Base-by-base conservation (phyloP, 1,140 invertebrate genomes). In the Dreissena polymorpha region DNA sequence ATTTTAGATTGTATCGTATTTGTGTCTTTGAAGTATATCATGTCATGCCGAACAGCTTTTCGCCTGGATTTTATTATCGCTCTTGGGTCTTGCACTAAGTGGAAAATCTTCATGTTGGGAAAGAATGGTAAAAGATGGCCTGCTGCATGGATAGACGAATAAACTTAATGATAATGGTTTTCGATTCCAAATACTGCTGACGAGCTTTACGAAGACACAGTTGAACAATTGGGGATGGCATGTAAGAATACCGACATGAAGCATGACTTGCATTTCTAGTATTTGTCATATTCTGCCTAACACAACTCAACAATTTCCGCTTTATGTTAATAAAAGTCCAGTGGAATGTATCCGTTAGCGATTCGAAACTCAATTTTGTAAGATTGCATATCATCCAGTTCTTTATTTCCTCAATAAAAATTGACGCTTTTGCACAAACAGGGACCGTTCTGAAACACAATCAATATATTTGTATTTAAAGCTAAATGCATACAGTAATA, bases 381-480 rank as follows among this genome's bases (percentile, higher is more conserved):
- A 80, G 69, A 1, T 80, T 8, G 27, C 78, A 80, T 12, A 68
- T 72, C 13, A 80, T 21, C 78, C 78, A 80, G 21, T 29, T 64
- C n/a, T 80, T 80, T 21, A 80, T 80, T 64, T 80, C 78, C n/a
- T 80, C 39, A 0, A 80, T 12, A n/a, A n/a, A n/a, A n/a, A n/a
- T n/a, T n/a, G n/a, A n/a, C n/a, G n/a, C n/a, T n/a, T n/a, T n/a
- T n/a, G n/a, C n/a, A n/a, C n/a, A n/a, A n/a, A n/a, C n/a, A n/a
- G n/a, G n/a, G n/a, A n/a, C n/a, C n/a, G n/a, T n/a, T n/a, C n/a
- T n/a, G n/a, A n/a, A n/a, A n/a, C n/a, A n/a, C n/a, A n/a, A n/a
- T n/a, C n/a, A n/a, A n/a, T n/a, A n/a, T n/a, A n/a, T n/a, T n/a
- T n/a, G n/a, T n/a, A n/a, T n/a, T n/a, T n/a, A n/a, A n/a, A n/a